Percentiles rank a stretch among this genome's conserved stretches.
Evolutionary conservation across 2,113 vertebrate species (phyloP).

Genomic region (Hemiprocne comata): DNA sequence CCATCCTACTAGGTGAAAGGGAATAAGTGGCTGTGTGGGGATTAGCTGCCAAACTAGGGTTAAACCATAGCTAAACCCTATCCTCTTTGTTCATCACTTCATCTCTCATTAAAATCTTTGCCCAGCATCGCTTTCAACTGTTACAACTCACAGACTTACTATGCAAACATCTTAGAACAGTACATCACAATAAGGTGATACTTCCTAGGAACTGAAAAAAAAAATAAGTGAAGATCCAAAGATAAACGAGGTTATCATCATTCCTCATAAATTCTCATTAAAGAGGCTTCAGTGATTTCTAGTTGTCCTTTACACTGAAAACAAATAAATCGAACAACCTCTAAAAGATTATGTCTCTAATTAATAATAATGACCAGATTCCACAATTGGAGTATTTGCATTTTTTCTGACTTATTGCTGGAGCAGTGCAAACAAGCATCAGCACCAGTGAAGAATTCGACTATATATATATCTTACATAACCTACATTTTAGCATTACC

Average conservation of each 20-base stretch:
- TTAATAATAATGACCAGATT: background rate
- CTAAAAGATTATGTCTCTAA: background rate
- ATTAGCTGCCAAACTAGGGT: background rate
- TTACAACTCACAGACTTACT: background rate
- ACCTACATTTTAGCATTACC: background rate
- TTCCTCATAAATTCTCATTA: background rate
- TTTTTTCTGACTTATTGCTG: background rate
- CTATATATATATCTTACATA: background rate
- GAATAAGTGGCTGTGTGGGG: rapidly evolving
- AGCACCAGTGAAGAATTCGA: background rate
- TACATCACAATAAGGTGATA: background rate
- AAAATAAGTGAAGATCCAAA: too few species aligned
- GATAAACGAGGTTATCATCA: background rate
- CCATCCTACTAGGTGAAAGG: background rate
- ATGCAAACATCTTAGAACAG: too few species aligned
- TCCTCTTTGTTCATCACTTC: background rate
- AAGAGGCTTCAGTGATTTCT: background rate
- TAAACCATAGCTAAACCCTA: background rate
- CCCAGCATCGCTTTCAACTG: background rate
- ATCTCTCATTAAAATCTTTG: background rate
- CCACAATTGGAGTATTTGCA: background rate
- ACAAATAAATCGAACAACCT: background rate
- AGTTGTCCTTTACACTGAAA: background rate
- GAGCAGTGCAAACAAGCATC: background rate
- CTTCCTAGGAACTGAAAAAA: background rate